Evolutionary conservation across 2,888 invertebrate genomes (phyloP).

Genomic region (Seira ritae): DNA sequence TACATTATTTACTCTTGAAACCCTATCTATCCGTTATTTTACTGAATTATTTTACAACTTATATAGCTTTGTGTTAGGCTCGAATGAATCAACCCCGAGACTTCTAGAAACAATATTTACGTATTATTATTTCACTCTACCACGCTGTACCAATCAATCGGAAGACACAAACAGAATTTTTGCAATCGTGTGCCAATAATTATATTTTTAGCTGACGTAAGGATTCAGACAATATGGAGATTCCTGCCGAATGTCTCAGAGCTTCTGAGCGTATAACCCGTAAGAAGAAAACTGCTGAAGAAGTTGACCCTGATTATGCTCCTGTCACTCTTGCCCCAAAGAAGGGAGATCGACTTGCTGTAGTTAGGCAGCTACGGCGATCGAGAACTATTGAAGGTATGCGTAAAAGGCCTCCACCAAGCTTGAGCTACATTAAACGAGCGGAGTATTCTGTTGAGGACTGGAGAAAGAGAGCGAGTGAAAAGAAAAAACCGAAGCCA

Average conservation of each 20-base stretch:
- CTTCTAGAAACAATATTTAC: too few relatives aligned
- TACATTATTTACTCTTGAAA: too few relatives aligned
- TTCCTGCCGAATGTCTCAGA: slow-evolving; percentile 28
- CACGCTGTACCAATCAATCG: too few relatives aligned
- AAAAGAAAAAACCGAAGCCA: background rate
- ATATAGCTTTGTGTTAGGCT: too few relatives aligned
- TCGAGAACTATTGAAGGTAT: background rate
- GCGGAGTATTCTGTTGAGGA: slow-evolving; percentile 32
- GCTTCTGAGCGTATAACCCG: background rate
- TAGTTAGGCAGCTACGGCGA: background rate
- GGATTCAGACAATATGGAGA: too few relatives aligned
- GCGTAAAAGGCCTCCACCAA: background rate
- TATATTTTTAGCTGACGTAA: too few relatives aligned
- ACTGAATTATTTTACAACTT: too few relatives aligned
- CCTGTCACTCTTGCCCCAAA: background rate
- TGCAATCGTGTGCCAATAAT: too few relatives aligned
- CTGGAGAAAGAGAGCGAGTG: slow-evolving; percentile 15
- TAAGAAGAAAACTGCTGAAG: slow-evolving; percentile 22
- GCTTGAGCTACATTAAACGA: slow-evolving; percentile 22
- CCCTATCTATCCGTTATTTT: too few relatives aligned
- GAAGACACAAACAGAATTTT: too few relatives aligned
- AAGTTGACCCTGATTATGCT: slow-evolving; percentile 37
- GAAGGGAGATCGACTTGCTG: background rate
- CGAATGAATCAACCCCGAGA: too few relatives aligned
- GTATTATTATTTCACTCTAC: too few relatives aligned